Percentiles rank a stretch among this genome's conserved stretches.
phyloP scores from a whole-genome alignment of 2,888 invertebrate species.

The Horisme vitalbata region DNA sequence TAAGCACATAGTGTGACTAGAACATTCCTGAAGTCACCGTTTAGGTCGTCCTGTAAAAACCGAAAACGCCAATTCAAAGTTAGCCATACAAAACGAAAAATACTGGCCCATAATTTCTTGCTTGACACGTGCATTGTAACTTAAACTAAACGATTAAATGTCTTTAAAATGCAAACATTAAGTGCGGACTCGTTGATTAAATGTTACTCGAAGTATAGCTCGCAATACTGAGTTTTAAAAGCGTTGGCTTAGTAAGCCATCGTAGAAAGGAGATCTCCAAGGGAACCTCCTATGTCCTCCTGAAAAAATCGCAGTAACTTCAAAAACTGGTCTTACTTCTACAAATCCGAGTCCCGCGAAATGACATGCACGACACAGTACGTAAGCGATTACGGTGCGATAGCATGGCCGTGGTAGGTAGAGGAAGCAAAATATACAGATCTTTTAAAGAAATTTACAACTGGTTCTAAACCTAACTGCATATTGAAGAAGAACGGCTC shows the following conservation, averaged over 20 bases:
- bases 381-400: conserved; percentile 58
- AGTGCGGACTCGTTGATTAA: conserved; percentile 36
- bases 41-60: conserved; percentile 85
- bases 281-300: conserved; percentile 86
- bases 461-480: conserved; percentile 46
- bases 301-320: conserved; percentile 81
- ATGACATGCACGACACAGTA: conserved; percentile 66
- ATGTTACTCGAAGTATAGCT: conserved; percentile 47
- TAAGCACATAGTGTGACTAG: conserved; percentile 84
- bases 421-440: conserved; percentile 79
- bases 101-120: conserved; percentile 75
- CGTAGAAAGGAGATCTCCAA: conserved; percentile 86
- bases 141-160: conserved; percentile 51
- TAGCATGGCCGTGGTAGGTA: conserved; percentile 61
- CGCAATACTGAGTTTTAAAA: conserved; percentile 61
- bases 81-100: conserved; percentile 51
- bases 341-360: conserved; percentile 50
- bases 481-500: conserved; percentile 44
- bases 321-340: conserved; percentile 54
- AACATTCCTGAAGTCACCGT: conserved; percentile 86
- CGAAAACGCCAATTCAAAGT: conserved; percentile 60
- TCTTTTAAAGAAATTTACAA: conserved; percentile 67
- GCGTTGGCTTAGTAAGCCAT: conserved; percentile 81
- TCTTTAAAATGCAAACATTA: conserved; percentile 58
- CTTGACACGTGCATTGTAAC: conserved; percentile 58